Evolutionary conservation across 2,888 invertebrate species (phyloP), one percentile per base, ranked within the genome.

Genomic region (Seladonia tumulorum): DNA sequence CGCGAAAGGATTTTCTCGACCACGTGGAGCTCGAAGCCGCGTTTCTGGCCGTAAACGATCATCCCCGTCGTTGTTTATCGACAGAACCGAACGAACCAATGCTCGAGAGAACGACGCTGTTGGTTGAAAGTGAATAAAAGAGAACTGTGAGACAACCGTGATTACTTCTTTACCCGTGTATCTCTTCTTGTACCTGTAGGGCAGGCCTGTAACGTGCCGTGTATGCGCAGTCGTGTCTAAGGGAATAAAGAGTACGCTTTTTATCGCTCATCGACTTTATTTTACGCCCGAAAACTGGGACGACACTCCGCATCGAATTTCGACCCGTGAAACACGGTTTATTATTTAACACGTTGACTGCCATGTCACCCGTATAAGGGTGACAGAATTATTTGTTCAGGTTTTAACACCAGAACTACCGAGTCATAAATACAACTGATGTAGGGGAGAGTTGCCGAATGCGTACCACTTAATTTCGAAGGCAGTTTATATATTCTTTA

Each of bases 101-200:
- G 91, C 92, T 93, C 90, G 91, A 90, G 86, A 60, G 60, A 60
- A 60, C 85, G 82, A 90, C 81, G 90, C 90, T 90, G 91, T 92
- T 92, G 93, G 92, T 93, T 92, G 87, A 76, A 88, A 88, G 82
- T 87, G 82, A 92, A 93, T 93, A 92, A 93, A 92, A 80, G 83
- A 83, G 89, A 90, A 91, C 90, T 22, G 53, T 91, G 88, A 90
- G 81, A 85, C 60, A 92, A 88, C 76, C 81, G 85, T 76, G 81
- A 87, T 88, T 91, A n/a, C n/a, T 89, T 92, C 87, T 89, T 90
- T 91, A 85, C 82, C 89, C 85, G 84, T 91, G 87, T 60, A 14
- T 25, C n/a, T 60, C 63, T 25, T 16, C 63, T 68, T 90, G 82
- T 87, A 89, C 84, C 87, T 86, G 88, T 90, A 90, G 91, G 85